Base-by-base conservation (phyloP, 1,140 invertebrate species). In the Dinothrombium tinctorium region DNA sequence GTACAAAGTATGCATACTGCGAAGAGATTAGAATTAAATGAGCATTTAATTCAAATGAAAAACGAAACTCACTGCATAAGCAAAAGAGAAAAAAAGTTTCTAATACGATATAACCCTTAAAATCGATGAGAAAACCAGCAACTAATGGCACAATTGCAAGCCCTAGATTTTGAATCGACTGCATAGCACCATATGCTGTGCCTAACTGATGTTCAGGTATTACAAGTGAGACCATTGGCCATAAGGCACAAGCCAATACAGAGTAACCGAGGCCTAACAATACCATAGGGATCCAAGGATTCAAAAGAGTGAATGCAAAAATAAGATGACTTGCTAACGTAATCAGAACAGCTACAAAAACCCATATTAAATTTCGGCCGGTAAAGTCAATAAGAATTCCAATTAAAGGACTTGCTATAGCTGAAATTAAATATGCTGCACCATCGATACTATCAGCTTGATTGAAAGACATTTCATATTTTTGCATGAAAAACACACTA, bases 71-170 rank as follows among this genome's bases (percentile, higher is more conserved):
- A n/a, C n/a, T n/a, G n/a, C n/a, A n/a, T n/a, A n/a, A n/a, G n/a
- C n/a, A n/a, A n/a, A n/a, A n/a, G n/a, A n/a, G n/a, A n/a, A 94
- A 95, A 59, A 94, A 95, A 33, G 90, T 68, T 68, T 94, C 86
- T 23, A 94, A 59, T 59, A 83, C 73, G 15, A 83, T 69, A 53
- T 92, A 94, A 32, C 89, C 84, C 41, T 68, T 69, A 25, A 61
- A 56, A 53, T 95, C 87, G 2, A 89, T 78, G 51, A 96, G 87
- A 23, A 73, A 62, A 40, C 89, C 90, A 37, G 79, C 72, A 8
- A 82, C 50, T 44, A 86, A 73, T 0, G 77, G 69, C 25, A 84
- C 72, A n/a, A 86, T 66, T 31, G 83, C 89, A 25, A 95, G 59
- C 23, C 89, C 90, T 24, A 92, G 63, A 61, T 96, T 96, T 63